Base-by-base conservation (phyloP, 2,888 invertebrate genomes). In the Cinara cedri region DNA sequence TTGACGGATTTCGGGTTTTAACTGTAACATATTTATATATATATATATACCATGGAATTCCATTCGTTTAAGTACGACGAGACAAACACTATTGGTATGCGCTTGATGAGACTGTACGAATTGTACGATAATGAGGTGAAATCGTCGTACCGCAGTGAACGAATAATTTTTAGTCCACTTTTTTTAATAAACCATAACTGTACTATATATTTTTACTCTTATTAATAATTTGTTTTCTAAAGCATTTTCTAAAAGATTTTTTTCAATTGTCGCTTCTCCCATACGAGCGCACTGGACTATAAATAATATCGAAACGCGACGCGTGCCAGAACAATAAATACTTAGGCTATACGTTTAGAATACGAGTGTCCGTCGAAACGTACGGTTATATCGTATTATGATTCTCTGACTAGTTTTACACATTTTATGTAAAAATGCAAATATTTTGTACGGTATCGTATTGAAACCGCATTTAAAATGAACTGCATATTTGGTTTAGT, bases 31-130 rank as follows among this genome's bases (percentile, higher is more conserved):
- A 82, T 82, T n/a, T n/a, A n/a, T n/a, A 81, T 89, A 88, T 88
- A 88, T 83, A 85, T 89, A 81, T 87, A 88, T 75, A 88, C 88
- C 14, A 82, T 89, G 3, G 86, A 89, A 81, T 82, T 89, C 81
- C 87, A 87, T 54, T 86, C 87, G 44, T 89, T 88, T 83, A 86
- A 86, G 78, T 87, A 88, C 84, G 87, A 87, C 2, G 88, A 88
- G 1, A 88, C 88, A 0, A 89, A 89, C 83, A 88, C 89, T 10
- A 88, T 89, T 0, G 88, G 88, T 0, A 86, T 89, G 81, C 85
- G 88, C 57, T 83, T 89, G 65, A 85, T 89, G 1, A 86, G 88
- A 83, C 86, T n/a, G n/a, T n/a, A n/a, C n/a, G n/a, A n/a, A n/a
- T n/a, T 87, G 13, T 83, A 85, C 0, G 84, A 84, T 49, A 82